These are phyloP conservation scores for Sterrhoptilus dennistouni DNA, from an alignment of 2,113 vertebrate genomes.

Conservation along the genomic window DNA sequence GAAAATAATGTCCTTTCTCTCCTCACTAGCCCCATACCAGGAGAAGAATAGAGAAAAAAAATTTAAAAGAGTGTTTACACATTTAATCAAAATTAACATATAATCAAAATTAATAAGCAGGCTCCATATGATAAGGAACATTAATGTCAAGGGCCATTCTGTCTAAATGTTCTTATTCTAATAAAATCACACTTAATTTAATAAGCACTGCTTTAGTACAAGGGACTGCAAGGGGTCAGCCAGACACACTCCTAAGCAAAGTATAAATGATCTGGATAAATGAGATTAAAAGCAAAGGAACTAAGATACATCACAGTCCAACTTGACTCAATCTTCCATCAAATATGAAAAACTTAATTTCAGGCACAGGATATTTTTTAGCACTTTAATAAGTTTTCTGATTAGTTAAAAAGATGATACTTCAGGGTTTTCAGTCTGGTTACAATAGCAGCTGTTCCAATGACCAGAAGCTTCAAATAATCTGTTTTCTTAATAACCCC, in stretches of 20 bases:
- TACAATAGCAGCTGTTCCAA: background rate
- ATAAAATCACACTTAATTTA: background rate
- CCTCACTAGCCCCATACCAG: background rate
- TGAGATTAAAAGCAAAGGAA: background rate
- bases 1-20: background rate
- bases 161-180: slow-evolving; percentile 13
- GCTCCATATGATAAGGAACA: background rate
- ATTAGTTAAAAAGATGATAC: background rate
- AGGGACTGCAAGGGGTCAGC: background rate
- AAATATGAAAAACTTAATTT: background rate
- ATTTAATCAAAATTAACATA: slow-evolving; percentile 9
- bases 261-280: background rate
- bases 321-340: background rate
- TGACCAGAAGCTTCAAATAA: background rate
- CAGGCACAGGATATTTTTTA: background rate
- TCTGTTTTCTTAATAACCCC: background rate
- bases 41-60: background rate
- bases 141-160: background rate
- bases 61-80: background rate
- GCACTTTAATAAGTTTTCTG: background rate
- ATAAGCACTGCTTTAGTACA: background rate
- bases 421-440: background rate
- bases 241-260: background rate
- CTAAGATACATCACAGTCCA: background rate
- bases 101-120: slow-evolving; percentile 14